Conservation (phyloP, 2,888 invertebrate genomes). For the Zygogramma bicolorata region DNA sequence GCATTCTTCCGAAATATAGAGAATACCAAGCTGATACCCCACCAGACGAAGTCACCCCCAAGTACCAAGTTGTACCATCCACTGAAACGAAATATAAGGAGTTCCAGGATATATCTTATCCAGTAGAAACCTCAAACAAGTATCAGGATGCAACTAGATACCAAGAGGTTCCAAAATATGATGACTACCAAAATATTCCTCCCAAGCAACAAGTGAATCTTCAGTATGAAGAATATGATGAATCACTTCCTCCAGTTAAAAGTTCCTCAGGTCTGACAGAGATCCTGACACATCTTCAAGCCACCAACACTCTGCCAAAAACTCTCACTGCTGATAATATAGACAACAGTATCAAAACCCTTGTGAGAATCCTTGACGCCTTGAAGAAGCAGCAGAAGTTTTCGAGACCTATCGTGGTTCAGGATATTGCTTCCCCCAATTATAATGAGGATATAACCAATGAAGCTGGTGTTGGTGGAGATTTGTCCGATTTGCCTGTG, state of each 20-base stretch:
- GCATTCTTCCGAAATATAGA: neutral
- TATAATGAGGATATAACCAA: conserved; percentile 55
- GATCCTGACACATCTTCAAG: conserved; percentile 79
- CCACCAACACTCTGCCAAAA: conserved; percentile 80
- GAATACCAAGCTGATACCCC: neutral
- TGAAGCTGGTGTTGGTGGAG: conserved; percentile 52
- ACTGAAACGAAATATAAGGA: neutral
- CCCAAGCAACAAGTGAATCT: conserved; percentile 12
- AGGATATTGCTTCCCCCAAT: conserved; percentile 47
- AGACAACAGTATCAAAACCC: conserved; percentile 81
- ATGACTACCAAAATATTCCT: neutral
- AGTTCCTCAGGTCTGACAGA: conserved; percentile 67
- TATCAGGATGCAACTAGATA: neutral
- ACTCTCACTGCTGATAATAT: conserved; percentile 82
- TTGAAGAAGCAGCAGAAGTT: conserved; percentile 70
- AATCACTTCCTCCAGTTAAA: conserved; percentile 42
- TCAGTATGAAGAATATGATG: conserved; percentile 1
- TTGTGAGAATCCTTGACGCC: conserved; percentile 80
- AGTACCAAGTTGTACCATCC: neutral
- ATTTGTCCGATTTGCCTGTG: conserved; percentile 53
- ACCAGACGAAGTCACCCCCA: neutral
- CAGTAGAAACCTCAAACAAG: neutral
- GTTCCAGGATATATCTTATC: neutral
- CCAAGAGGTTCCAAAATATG: conserved; percentile 1
- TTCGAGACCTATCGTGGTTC: conserved; percentile 63